phyloP scores from a whole-genome alignment of 2,888 invertebrate genomes.

The Lasioglossum leucozonium region DNA sequence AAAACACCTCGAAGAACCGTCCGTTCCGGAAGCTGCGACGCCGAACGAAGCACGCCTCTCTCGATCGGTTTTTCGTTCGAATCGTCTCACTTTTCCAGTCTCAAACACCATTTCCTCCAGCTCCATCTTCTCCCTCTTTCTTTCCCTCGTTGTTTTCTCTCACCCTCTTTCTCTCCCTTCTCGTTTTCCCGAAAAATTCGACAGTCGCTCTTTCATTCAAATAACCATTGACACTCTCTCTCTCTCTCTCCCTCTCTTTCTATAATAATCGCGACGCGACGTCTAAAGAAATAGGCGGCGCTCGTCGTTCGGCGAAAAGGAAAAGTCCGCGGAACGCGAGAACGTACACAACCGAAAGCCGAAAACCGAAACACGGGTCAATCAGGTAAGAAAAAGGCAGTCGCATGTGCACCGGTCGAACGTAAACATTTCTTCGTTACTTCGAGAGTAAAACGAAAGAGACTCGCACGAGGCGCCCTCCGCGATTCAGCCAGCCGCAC shows the following conservation, averaged over 20 bases:
- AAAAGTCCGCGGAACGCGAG: conserved; percentile 52
- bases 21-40: conserved; percentile 11
- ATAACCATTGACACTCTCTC: conserved; percentile 15
- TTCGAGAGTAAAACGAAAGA: conserved; percentile 56
- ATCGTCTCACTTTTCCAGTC: neutral
- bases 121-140: conserved; percentile 43
- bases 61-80: conserved; percentile 17
- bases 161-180: conserved; percentile 8
- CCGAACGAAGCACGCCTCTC: neutral
- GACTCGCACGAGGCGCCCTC: conserved; percentile 68
- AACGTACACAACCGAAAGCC: conserved; percentile 7
- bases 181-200: conserved; percentile 15
- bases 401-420: conserved; percentile 21
- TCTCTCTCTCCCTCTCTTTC: conserved; percentile 19
- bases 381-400: conserved; percentile 36
- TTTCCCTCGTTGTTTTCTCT: conserved; percentile 30
- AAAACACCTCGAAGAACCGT: neutral
- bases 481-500: conserved; percentile 67
- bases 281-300: conserved; percentile 67
- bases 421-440: conserved; percentile 2
- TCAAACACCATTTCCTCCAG: conserved; percentile 11
- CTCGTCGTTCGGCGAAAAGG: conserved; percentile 56
- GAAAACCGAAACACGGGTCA: conserved; percentile 10
- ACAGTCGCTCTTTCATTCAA: conserved; percentile 27
- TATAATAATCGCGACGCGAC: conserved; percentile 41